These are phyloP conservation scores for Eulimnadia texana DNA, from an alignment of 1,140 invertebrate genomes.

Conservation along the genomic window DNA sequence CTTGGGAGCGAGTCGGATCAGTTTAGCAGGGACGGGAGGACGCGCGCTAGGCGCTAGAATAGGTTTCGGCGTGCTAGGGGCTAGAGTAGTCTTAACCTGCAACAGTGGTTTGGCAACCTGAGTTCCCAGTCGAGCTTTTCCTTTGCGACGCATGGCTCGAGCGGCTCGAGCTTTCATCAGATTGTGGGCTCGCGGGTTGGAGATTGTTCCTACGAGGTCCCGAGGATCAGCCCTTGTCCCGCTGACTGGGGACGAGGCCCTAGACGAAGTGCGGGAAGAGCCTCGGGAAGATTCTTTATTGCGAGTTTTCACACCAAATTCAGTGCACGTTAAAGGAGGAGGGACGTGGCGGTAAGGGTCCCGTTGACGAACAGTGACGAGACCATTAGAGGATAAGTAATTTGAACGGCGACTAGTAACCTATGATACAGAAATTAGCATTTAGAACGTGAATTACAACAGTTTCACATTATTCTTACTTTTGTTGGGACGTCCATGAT, in stretches of 20 bases:
- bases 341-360: conserved; percentile 2
- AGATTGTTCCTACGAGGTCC: neutral
- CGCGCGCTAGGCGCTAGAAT: no score
- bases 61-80: no score
- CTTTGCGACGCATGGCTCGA: neutral
- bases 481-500: conserved; percentile 8
- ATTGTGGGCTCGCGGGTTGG: neutral
- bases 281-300: conserved; percentile 2
- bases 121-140: neutral
- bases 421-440: no score
- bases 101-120: no score
- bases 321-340: neutral
- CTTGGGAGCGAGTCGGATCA: no score
- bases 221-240: neutral
- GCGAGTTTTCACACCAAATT: conserved; percentile 1
- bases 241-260: neutral
- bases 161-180: neutral
- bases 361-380: conserved; percentile 2
- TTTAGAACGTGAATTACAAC: no score
- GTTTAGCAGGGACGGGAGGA: no score
- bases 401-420: conserved; percentile 2
- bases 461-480: neutral
- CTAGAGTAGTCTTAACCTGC: no score
- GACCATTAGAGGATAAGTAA: neutral
- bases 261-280: neutral